Conservation (phyloP, 2,888 invertebrate genomes). For the Exocentrus adspersus region DNA sequence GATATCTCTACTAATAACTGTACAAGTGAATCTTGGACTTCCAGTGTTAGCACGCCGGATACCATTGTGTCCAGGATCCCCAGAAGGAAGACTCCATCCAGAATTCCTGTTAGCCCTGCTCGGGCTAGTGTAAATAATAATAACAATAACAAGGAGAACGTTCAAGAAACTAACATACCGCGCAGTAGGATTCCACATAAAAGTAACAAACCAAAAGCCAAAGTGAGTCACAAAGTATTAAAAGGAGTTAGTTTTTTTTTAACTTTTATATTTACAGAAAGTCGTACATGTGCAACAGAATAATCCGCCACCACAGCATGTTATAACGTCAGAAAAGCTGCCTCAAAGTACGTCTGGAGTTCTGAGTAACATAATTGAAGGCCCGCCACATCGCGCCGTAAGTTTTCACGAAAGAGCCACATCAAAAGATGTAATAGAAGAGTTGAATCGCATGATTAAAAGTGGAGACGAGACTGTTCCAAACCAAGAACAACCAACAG, state of each 20-base stretch:
- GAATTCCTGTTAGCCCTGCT: constrained; percentile 57
- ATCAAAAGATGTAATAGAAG: constrained; percentile 81
- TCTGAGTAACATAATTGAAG: constrained; percentile 63
- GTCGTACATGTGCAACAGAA: constrained; percentile 49
- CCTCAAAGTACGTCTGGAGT: constrained; percentile 59
- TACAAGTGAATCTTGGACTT: constrained; percentile 74
- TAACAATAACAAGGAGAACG: constrained; percentile 53
- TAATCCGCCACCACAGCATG: constrained; percentile 52
- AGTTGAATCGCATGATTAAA: constrained; percentile 73
- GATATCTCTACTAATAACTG: constrained; percentile 62
- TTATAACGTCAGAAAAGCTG: constrained; percentile 60
- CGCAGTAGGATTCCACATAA: constrained; percentile 69
- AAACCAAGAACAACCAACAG: constrained; percentile 36
- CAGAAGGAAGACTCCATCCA: constrained; percentile 54
- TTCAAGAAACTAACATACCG: constrained; percentile 61
- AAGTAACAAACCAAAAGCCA: constrained; percentile 60
- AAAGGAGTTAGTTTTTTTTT: too few species aligned
- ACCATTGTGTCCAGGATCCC: constrained; percentile 74
- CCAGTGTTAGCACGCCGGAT: constrained; percentile 76
- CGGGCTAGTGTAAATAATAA: constrained; percentile 48
- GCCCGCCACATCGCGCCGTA: constrained; percentile 68
- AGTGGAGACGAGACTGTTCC: constrained; percentile 65
- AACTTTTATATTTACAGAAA: constrained; percentile 42
- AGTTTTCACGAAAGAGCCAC: constrained; percentile 80
- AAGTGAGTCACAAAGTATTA: constrained; percentile 53